A percentile compares a stretch with the other conserved stretches of the same genome.
These are phyloP conservation scores for Carettochelys insculpta DNA, from an alignment of 2,113 vertebrate species.

Conservation along the genomic window DNA sequence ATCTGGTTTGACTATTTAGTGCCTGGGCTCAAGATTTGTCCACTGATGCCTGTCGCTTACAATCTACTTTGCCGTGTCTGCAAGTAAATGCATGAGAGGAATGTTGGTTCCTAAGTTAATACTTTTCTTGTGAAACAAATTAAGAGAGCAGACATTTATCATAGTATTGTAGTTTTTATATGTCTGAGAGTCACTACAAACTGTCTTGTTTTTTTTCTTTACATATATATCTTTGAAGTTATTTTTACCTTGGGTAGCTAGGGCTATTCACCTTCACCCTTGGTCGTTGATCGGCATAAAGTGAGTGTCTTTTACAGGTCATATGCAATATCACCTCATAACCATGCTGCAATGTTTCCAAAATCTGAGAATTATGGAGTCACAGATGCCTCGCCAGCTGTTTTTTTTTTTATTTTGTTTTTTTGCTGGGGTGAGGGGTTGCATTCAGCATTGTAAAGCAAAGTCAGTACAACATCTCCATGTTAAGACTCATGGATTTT, in stretches of 20 bases:
- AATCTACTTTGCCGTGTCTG: neutral
- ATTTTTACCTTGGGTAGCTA: neutral
- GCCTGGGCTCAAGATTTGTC: neutral
- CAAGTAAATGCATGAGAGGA: neutral
- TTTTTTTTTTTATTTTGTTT: too few relatives aligned
- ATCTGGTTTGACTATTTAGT: neutral
- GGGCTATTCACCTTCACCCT: neutral
- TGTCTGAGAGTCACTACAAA: neutral
- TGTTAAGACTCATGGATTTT: neutral
- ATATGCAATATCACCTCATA: neutral
- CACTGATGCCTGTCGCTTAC: neutral
- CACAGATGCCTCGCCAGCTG: neutral
- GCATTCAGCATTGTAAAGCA: neutral
- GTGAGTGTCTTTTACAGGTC: neutral
- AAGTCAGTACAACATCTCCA: neutral
- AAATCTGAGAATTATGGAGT: neutral
- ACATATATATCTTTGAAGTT: neutral
- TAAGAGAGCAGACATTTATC: neutral
- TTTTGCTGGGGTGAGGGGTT: neutral
- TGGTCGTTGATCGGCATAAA: neutral
- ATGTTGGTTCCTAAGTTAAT: neutral
- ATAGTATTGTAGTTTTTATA: neutral
- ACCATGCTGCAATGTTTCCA: neutral
- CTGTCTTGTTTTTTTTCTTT: neutral
- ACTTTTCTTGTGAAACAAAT: neutral